These are phyloP conservation scores for Disparrhopalites patrizii DNA, from an alignment of 2,888 invertebrate species.

Conservation along the genomic window DNA sequence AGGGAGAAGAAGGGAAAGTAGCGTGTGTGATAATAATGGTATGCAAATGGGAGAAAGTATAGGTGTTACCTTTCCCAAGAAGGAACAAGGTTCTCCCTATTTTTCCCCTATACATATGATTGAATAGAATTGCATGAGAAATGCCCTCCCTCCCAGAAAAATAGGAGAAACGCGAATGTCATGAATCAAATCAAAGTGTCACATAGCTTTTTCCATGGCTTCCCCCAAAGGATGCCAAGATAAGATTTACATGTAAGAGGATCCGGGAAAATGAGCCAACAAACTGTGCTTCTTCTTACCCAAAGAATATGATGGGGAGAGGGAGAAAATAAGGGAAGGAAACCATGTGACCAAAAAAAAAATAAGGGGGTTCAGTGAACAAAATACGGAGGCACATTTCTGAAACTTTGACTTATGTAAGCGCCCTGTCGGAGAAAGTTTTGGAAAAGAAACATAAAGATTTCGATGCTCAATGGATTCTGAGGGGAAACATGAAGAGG, in stretches of 20 bases:
- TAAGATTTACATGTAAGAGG: constrained; percentile 29
- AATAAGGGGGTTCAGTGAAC: not conserved
- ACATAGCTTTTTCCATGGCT: constrained; percentile 25
- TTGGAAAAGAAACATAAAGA: too few relatives aligned
- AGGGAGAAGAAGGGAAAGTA: not conserved
- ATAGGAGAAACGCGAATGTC: constrained; percentile 20
- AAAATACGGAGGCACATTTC: not conserved
- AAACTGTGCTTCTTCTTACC: too few relatives aligned
- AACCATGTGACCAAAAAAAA: not conserved
- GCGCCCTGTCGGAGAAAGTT: not conserved
- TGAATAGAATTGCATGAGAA: constrained; percentile 18
- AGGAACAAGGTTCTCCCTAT: too few relatives aligned
- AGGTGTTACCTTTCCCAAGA: constrained; percentile 4
- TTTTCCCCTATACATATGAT: constrained; percentile 3
- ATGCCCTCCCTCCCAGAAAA: too few relatives aligned
- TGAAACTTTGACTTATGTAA: not conserved
- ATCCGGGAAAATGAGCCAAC: constrained; percentile 6
- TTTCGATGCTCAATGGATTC: too few relatives aligned
- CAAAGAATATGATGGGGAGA: not conserved
- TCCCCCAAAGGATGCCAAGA: constrained; percentile 24
- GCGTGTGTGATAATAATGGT: too few relatives aligned
- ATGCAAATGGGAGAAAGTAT: not conserved
- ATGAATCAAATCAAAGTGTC: constrained; percentile 33
- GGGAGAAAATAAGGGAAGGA: not conserved
- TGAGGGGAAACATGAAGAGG: too few relatives aligned